Conservation (phyloP, 2,113 vertebrate genomes). For the Phrynosoma blainvillii region DNA sequence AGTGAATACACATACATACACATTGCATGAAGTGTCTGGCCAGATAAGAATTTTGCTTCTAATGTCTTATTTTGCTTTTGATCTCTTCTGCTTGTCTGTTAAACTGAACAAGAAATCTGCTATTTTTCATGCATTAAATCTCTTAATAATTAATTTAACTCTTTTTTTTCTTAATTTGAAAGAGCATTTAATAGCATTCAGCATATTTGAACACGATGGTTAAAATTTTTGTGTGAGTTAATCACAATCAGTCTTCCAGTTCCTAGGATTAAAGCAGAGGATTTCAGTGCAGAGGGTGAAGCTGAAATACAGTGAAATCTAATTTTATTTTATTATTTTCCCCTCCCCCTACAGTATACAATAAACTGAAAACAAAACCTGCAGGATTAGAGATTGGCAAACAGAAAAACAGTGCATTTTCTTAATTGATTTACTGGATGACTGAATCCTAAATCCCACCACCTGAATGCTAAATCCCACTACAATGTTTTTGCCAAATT, state of each 20-base stretch:
- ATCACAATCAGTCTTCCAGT: not conserved
- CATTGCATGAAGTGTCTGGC: not conserved
- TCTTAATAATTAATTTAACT: not conserved
- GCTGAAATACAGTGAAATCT: not conserved
- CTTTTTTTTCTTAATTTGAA: not conserved
- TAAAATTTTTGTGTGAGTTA: not conserved
- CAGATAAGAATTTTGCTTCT: not conserved
- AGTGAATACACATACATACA: not conserved
- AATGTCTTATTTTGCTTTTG: not conserved
- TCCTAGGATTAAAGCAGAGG: not conserved
- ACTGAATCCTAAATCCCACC: slow-evolving; percentile 62
- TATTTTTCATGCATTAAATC: slow-evolving; percentile 3
- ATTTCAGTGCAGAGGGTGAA: not conserved
- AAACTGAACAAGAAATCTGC: not conserved
- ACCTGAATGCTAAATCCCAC: slow-evolving; percentile 64
- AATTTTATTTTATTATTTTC: not conserved
- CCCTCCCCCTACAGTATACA: not conserved
- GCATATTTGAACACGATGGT: not conserved
- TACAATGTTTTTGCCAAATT: slow-evolving; percentile 63
- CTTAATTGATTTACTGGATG: slow-evolving; percentile 65
- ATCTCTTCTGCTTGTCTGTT: not conserved
- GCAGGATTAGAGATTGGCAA: slow-evolving; percentile 37
- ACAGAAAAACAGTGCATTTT: slow-evolving; percentile 64
- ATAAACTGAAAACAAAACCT: slow-evolving; percentile 29
- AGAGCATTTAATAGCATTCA: not conserved